Evolutionary conservation across 2,888 invertebrate genomes (phyloP), one percentile per base, ranked within the genome.

Genomic region (Catocala sponsa): DNA sequence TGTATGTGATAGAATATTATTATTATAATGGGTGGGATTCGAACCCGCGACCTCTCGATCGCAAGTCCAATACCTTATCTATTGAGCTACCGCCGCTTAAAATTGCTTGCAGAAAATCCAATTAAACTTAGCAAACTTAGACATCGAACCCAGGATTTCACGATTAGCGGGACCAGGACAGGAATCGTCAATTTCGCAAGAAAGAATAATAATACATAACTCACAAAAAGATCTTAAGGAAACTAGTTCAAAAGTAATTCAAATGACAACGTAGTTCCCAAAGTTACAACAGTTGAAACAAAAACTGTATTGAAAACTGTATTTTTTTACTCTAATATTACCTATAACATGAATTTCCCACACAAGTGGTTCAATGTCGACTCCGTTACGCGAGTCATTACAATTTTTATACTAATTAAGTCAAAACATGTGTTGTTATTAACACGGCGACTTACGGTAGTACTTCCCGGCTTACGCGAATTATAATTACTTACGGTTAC

Each of bases 311-410:
- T 55, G 33, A 46, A 50, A 55, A 38, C 48, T 54, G 42, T 50
- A 11, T 25, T 49, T 44, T 15, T 15, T 57, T 59, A 54, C 12
- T 55, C 32, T 46, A 46, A 54, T 33, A 43, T 41, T 15, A 15
- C 2, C 1, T 42, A 25, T 41, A 65, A 53, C 51, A 9, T 52
- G 43, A 63, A 55, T 68, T 75, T 80, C 79, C 68, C 80, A 79
- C 79, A 72, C 54, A 76, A 67, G 63, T 74, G 66, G 76, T 68
- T 78, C 78, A 80, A 71, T 80, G 80, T 68, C 72, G 41, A 25
- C 15, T 6, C 46, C 6, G 42, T 73, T 72, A 59, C 69, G 64
- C 66, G 65, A 65, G 65, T 65, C 64, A 57, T 61, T 58, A 57
- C 54, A 65, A 54, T 59, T 54, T 65, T 62, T 66, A 64, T 53